Evolutionary conservation across 2,888 invertebrate genomes (phyloP).

Genomic region (Tetragonula carbonaria): DNA sequence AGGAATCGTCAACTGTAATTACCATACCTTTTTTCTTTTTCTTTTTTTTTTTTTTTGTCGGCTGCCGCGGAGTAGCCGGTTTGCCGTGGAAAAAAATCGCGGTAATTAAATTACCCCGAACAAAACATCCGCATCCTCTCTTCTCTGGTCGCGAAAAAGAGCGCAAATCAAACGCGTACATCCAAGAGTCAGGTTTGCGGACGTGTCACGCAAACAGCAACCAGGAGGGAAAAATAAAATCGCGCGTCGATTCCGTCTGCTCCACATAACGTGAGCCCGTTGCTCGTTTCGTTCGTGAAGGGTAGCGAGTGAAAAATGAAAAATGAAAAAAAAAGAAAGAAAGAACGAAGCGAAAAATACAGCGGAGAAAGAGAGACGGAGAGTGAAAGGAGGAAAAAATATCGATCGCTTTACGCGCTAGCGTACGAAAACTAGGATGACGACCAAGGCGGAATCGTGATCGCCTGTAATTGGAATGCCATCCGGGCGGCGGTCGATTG

Average conservation of each 20-base stretch:
- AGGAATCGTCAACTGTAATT: slow-evolving; percentile 50
- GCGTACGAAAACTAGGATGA: slow-evolving; percentile 55
- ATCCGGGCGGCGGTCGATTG: slow-evolving; percentile 56
- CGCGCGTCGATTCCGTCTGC: slow-evolving; percentile 52
- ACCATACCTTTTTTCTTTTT: slow-evolving; percentile 15
- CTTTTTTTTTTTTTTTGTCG: slow-evolving; percentile 24
- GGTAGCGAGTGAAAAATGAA: not conserved
- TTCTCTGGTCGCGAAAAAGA: not conserved
- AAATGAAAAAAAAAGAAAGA: not conserved
- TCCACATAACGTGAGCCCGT: slow-evolving; percentile 46
- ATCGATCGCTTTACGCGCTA: slow-evolving; percentile 23
- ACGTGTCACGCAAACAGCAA: slow-evolving; percentile 52
- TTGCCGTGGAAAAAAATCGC: slow-evolving; percentile 31
- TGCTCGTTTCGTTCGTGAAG: not conserved
- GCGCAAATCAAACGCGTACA: slow-evolving; percentile 18
- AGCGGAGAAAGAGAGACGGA: not conserved
- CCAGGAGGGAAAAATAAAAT: slow-evolving; percentile 40
- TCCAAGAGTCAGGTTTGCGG: not conserved
- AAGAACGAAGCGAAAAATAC: not conserved
- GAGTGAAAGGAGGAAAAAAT: not conserved
- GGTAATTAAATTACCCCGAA: slow-evolving; percentile 58
- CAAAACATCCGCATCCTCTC: slow-evolving; percentile 53
- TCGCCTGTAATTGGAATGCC: slow-evolving; percentile 66
- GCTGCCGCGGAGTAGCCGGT: slow-evolving; percentile 46
- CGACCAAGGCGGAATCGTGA: slow-evolving; percentile 46